phyloP scores from a whole-genome alignment of 2,113 vertebrate genomes.

The Tonatia bakeri region DNA sequence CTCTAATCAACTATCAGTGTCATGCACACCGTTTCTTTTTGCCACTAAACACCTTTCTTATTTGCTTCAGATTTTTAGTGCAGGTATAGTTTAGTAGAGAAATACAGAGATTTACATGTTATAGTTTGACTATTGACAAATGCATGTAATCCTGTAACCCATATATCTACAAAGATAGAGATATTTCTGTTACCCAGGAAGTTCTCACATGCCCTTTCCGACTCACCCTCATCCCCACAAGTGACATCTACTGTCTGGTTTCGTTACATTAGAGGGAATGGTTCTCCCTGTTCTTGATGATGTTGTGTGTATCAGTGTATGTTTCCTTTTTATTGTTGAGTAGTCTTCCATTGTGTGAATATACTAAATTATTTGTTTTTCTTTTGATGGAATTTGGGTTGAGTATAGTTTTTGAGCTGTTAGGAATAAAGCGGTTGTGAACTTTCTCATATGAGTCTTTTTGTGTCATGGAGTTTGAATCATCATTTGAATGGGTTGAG shows the following conservation, averaged over 20 bases:
- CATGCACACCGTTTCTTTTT: too few relatives aligned
- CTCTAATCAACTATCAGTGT: too few relatives aligned
- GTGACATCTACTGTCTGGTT: neutral
- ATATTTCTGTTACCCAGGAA: neutral
- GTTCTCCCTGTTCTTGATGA: neutral
- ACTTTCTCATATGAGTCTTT: neutral
- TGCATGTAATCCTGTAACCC: neutral
- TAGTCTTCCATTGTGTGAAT: neutral
- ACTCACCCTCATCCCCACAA: neutral
- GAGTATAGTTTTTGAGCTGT: neutral
- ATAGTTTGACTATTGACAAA: neutral
- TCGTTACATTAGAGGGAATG: neutral
- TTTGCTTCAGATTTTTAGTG: too few relatives aligned
- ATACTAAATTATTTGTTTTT: neutral
- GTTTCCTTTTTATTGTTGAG: slow-evolving; percentile 6
- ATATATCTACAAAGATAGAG: neutral
- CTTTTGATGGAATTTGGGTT: neutral
- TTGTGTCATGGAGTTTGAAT: neutral
- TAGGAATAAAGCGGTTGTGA: neutral
- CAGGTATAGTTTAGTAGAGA: too few relatives aligned
- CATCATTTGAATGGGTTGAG: neutral
- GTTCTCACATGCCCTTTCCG: neutral
- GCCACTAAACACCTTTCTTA: too few relatives aligned
- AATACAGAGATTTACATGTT: too few relatives aligned
- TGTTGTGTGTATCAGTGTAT: neutral